Conservation (phyloP, 2,888 invertebrate species). For the Slavum lentiscoides region DNA sequence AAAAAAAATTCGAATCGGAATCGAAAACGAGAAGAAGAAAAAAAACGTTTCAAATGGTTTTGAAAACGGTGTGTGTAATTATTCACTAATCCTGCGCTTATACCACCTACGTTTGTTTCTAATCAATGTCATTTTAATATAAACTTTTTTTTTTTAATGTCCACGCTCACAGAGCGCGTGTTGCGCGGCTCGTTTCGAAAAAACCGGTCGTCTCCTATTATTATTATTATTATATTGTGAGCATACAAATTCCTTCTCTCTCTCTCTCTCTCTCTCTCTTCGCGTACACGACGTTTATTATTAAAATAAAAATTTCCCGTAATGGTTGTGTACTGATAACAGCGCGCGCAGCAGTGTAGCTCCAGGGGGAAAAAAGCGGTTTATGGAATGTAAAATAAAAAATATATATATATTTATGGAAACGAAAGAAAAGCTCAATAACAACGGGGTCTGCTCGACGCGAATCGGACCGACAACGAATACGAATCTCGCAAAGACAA, state of each 20-base stretch:
- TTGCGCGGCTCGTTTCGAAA: neutral
- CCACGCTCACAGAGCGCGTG: too few species aligned
- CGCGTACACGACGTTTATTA: constrained; percentile 24
- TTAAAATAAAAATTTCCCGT: constrained; percentile 10
- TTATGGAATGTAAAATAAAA: constrained; percentile 32
- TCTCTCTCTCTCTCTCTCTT: too few species aligned
- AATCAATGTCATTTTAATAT: too few species aligned
- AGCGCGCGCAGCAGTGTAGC: too few species aligned
- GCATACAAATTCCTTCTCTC: constrained; percentile 1
- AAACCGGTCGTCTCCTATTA: constrained; percentile 12
- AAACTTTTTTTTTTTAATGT: too few species aligned
- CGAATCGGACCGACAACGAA: constrained; percentile 24
- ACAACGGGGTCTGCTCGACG: constrained; percentile 6
- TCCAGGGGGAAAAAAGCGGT: constrained; percentile 36
- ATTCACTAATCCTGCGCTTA: too few species aligned
- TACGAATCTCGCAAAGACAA: constrained; percentile 27
- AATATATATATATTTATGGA: constrained; percentile 18
- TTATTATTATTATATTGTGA: neutral
- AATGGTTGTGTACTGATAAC: too few species aligned
- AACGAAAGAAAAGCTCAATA: neutral
- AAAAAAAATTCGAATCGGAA: too few species aligned
- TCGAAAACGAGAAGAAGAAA: too few species aligned
- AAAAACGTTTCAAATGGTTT: too few species aligned
- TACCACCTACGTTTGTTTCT: too few species aligned
- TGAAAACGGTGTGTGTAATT: too few species aligned